These are phyloP conservation scores for Apostichopus parvimensis DNA, from an alignment of 35 echinoderm and acorn worm genomes.

Conservation along the genomic window DNA sequence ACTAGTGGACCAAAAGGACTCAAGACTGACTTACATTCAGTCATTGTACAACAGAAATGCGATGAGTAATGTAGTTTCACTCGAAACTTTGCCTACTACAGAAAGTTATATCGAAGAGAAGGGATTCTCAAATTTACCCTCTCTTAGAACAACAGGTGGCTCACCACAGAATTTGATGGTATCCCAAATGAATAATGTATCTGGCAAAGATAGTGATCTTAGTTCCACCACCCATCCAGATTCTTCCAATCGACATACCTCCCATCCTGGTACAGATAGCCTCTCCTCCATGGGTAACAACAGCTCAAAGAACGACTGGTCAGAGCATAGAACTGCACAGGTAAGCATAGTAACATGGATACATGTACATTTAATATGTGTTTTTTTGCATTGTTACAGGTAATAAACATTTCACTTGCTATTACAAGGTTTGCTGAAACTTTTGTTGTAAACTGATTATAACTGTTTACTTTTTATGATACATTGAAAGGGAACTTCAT, in stretches of 20 bases:
- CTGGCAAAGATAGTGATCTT: neutral
- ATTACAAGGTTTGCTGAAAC: no score
- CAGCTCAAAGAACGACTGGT: neutral
- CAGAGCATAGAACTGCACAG: slow-evolving; percentile 3
- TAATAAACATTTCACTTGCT: no score
- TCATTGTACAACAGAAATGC: slow-evolving; percentile 1
- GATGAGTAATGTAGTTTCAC: neutral
- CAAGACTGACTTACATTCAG: slow-evolving; percentile 25
- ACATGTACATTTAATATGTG: no score
- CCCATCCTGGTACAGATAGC: neutral
- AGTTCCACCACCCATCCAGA: neutral
- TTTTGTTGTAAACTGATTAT: no score
- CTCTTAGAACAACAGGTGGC: neutral
- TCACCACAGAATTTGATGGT: slow-evolving; percentile 1
- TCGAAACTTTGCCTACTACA: neutral
- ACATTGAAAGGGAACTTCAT: no score
- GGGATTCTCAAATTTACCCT: slow-evolving; percentile 3
- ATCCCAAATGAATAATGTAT: neutral
- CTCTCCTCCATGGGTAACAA: neutral
- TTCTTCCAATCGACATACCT: neutral
- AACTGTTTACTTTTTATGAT: no score
- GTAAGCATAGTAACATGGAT: neutral
- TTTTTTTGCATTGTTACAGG: no score
- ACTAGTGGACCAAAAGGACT: slow-evolving; percentile 15
- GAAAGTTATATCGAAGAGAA: neutral